phyloP scores from a whole-genome alignment of 2,113 vertebrate species.

The Acanthisitta chloris region DNA sequence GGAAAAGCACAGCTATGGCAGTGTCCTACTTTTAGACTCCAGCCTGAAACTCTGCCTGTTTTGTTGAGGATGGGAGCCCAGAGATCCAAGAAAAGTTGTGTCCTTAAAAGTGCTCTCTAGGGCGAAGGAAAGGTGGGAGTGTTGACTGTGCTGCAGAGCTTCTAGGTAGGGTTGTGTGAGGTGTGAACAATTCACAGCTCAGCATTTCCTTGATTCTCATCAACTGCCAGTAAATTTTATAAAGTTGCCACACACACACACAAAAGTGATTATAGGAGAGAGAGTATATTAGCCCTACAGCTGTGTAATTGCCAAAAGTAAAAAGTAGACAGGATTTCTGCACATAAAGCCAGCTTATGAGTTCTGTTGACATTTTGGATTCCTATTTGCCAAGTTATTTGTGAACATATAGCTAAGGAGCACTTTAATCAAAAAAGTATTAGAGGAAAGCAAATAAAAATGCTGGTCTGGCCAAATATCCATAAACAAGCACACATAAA shows the following conservation, averaged over 20 bases:
- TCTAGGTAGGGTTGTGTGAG: background rate
- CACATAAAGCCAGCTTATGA: background rate
- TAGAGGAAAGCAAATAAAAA: background rate
- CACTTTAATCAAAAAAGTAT: background rate
- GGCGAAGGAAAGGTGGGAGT: background rate
- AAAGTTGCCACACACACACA: background rate
- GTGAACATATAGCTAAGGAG: background rate
- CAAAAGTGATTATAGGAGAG: background rate
- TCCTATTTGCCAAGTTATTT: background rate
- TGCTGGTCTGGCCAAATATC: background rate
- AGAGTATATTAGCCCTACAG: background rate
- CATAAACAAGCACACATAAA: background rate
- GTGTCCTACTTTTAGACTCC: background rate
- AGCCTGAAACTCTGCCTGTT: background rate
- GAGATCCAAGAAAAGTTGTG: background rate
- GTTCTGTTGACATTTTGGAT: background rate
- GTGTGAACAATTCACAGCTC: slow-evolving; percentile 8
- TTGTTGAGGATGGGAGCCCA: background rate
- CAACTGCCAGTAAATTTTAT: background rate
- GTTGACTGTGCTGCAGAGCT: background rate
- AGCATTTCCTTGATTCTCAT: background rate
- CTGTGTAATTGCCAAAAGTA: background rate
- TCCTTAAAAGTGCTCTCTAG: background rate
- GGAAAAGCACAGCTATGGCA: background rate
- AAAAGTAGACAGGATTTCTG: background rate